phyloP scores from a whole-genome alignment of 2,797 vertebrate species.

The Pipistrellus nathusii region DNA sequence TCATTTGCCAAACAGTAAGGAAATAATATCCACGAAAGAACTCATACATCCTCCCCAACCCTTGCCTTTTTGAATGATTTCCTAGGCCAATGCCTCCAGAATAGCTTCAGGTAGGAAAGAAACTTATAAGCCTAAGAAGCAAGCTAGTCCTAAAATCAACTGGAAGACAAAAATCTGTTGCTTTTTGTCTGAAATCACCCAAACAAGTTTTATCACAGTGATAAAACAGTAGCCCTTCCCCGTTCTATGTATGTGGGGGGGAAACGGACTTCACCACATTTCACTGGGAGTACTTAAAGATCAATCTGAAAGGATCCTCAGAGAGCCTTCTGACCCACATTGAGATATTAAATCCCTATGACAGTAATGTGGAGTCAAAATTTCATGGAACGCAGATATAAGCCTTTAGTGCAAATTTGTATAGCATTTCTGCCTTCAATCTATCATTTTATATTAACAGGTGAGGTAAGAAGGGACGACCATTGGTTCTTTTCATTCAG shows the following conservation, averaged over 20 bases:
- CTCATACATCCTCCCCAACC: fast-evolving
- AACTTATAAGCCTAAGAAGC: neutral
- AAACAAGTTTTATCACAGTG: neutral
- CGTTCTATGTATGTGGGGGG: neutral
- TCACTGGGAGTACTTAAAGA: neutral
- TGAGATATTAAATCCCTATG: neutral
- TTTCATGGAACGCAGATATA: neutral
- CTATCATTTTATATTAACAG: neutral
- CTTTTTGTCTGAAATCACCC: neutral
- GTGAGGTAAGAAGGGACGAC: neutral
- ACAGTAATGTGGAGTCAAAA: neutral
- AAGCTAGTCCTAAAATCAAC: neutral
- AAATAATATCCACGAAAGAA: neutral
- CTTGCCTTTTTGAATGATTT: neutral
- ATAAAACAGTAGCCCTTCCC: neutral
- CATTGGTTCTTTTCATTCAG: constrained; percentile 62
- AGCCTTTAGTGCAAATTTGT: neutral
- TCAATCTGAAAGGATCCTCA: neutral
- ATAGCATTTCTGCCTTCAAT: neutral
- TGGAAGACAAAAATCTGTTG: neutral
- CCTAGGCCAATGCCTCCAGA: neutral
- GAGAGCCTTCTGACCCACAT: neutral
- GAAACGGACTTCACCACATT: constrained; percentile 24
- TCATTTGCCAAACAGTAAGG: neutral
- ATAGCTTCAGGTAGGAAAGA: neutral